A percentile compares a stretch with the other conserved stretches of the same genome.
These are phyloP conservation scores for Protaetia brevitarsis DNA, from an alignment of 1,140 invertebrate species.

Conservation along the genomic window DNA sequence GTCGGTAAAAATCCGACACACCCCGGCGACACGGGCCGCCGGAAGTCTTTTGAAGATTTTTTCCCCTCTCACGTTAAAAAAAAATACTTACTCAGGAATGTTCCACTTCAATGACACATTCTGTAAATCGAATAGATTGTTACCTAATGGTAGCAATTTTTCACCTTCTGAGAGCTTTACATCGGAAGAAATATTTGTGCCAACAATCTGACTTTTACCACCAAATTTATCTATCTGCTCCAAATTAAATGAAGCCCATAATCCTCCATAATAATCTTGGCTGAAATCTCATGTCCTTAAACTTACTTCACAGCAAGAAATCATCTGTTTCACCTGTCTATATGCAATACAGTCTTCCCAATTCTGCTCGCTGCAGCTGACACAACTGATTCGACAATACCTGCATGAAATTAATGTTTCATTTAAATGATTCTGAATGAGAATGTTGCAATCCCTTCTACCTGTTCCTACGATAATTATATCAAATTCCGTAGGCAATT, in stretches of 20 bases:
- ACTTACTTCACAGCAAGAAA: neutral
- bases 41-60: too few species aligned
- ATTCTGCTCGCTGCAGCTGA: constrained; percentile 88
- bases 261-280: constrained; percentile 88
- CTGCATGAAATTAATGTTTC: constrained; percentile 51
- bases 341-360: constrained; percentile 89
- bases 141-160: constrained; percentile 51
- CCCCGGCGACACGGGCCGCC: too few species aligned
- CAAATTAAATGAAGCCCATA: constrained; percentile 90
- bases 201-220: constrained; percentile 38
- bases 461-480: constrained; percentile 88
- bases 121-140: constrained; percentile 55
- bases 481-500: constrained; percentile 85
- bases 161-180: constrained; percentile 47
- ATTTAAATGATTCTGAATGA: neutral
- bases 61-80: too few species aligned
- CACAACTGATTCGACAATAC: constrained; percentile 88
- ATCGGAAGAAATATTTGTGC: neutral
- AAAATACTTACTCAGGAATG: constrained; percentile 54
- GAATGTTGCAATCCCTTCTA: constrained; percentile 40
- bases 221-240: constrained; percentile 72
- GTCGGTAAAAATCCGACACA: too few species aligned
- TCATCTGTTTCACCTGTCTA: constrained; percentile 63
- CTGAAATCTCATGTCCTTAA: constrained; percentile 43
- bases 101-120: constrained; percentile 57